Conservation (phyloP, 2,113 vertebrate genomes). For the Pseudolaguvia tuberculata region DNA sequence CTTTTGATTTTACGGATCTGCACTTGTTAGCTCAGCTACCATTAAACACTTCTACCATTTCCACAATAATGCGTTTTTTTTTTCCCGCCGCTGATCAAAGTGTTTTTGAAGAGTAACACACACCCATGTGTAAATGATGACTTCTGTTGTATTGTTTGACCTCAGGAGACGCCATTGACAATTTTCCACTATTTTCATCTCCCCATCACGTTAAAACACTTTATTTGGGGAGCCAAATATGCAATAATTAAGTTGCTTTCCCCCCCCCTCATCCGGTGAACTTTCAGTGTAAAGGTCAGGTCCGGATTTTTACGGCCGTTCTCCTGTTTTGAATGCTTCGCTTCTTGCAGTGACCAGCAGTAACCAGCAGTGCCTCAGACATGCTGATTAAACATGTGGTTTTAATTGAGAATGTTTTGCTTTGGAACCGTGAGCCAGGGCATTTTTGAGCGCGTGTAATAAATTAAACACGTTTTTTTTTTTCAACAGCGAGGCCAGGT, state of each 20-base stretch:
- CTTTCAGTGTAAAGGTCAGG: slow-evolving; percentile 39
- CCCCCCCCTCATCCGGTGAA: slow-evolving; percentile 22
- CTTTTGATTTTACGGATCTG: slow-evolving; percentile 36
- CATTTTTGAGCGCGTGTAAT: slow-evolving; percentile 49
- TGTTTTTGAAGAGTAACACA: slow-evolving; percentile 66
- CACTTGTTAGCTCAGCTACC: slow-evolving; percentile 39
- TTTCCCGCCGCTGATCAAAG: slow-evolving; percentile 57
- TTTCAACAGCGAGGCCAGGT: slow-evolving; percentile 59
- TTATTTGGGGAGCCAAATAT: slow-evolving; percentile 46
- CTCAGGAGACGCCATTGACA: slow-evolving; percentile 46
- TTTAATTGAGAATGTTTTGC: slow-evolving; percentile 75
- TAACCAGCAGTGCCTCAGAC: slow-evolving; percentile 46
- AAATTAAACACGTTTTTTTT: slow-evolving; percentile 62
- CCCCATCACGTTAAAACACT: slow-evolving; percentile 48
- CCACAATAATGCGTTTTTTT: slow-evolving; percentile 42
- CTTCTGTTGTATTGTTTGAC: slow-evolving; percentile 56
- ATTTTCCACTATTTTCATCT: slow-evolving; percentile 40
- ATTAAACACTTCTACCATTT: slow-evolving; percentile 48
- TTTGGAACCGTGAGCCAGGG: slow-evolving; percentile 53
- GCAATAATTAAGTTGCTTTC: slow-evolving; percentile 56
- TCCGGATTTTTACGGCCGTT: slow-evolving; percentile 35
- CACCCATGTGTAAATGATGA: slow-evolving; percentile 49
- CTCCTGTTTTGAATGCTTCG: slow-evolving; percentile 29
- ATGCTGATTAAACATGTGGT: slow-evolving; percentile 72
- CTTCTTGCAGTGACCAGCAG: slow-evolving; percentile 35